A percentile compares a stretch with the other conserved stretches of the same genome.
phyloP scores from a whole-genome alignment of 2,113 vertebrate species.

The Pandion haliaetus region DNA sequence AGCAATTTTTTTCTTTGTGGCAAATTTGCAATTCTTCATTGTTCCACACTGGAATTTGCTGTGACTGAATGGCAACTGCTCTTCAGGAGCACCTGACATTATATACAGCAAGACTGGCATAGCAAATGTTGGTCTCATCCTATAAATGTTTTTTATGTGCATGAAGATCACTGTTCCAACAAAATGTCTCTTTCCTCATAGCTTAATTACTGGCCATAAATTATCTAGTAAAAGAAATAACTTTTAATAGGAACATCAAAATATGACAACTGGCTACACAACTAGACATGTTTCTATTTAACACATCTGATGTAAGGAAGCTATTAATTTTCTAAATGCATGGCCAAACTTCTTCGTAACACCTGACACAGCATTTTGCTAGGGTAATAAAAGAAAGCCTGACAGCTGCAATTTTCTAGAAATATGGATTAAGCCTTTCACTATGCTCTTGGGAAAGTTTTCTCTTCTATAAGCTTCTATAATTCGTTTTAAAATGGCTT shows the following conservation, averaged over 20 bases:
- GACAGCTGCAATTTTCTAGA: conserved; percentile 82
- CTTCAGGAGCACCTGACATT: neutral
- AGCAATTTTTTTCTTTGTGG: neutral
- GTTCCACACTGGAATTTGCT: neutral
- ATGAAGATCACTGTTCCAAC: neutral
- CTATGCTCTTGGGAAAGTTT: conserved; percentile 51
- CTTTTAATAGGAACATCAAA: neutral
- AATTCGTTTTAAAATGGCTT: conserved; percentile 25
- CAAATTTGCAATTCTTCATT: neutral
- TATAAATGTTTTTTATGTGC: neutral
- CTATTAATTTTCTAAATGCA: conserved; percentile 45
- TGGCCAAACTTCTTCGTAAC: conserved; percentile 57
- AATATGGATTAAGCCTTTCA: conserved; percentile 44
- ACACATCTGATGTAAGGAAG: conserved; percentile 44
- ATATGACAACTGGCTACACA: conserved; percentile 12
- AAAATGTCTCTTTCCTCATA: neutral
- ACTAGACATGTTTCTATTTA: conserved; percentile 29
- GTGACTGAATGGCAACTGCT: neutral
- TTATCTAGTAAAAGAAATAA: conserved; percentile 4
- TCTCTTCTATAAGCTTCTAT: neutral
- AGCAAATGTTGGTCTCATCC: neutral
- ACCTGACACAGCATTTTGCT: conserved; percentile 77
- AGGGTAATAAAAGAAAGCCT: conserved; percentile 61
- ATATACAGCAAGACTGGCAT: neutral
- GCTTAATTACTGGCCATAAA: neutral